Conservation (phyloP, 2,888 invertebrate genomes). For the Sclerodermus sp. region DNA sequence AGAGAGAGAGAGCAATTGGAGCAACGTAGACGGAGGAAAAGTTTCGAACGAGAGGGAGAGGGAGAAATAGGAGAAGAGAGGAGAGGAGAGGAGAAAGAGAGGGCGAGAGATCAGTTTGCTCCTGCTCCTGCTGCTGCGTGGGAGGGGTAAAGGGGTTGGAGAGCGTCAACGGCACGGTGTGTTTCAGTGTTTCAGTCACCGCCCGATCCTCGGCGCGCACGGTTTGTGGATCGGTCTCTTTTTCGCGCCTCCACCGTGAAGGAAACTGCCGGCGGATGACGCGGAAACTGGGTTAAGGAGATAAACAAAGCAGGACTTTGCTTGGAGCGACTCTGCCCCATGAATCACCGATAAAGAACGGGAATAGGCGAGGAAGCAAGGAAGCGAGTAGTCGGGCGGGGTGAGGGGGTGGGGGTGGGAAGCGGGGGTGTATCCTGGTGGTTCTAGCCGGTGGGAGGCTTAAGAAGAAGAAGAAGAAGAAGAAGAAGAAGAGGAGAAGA, state of each 20-base stretch:
- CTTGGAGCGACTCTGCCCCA: too few relatives aligned
- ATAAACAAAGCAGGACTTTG: not conserved
- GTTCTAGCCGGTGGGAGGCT: too few relatives aligned
- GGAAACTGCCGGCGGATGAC: too few relatives aligned
- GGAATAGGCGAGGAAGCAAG: not conserved
- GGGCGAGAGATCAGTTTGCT: slow-evolving; percentile 3
- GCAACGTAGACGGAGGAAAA: not conserved
- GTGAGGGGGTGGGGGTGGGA: too few relatives aligned
- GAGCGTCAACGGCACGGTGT: not conserved
- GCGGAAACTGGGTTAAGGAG: not conserved
- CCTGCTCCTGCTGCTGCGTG: too few relatives aligned
- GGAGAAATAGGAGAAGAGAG: slow-evolving; percentile 10
- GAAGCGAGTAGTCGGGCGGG: not conserved
- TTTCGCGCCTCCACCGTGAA: slow-evolving; percentile 14
- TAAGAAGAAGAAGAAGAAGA: too few relatives aligned
- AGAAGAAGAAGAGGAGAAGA: too few relatives aligned
- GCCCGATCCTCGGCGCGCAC: slow-evolving; percentile 56
- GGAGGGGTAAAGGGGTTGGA: too few relatives aligned
- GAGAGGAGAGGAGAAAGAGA: slow-evolving; percentile 10
- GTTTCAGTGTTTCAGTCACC: slow-evolving; percentile 47
- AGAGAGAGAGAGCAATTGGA: slow-evolving; percentile 10
- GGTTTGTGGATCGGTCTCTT: slow-evolving; percentile 32
- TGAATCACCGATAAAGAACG: too few relatives aligned
- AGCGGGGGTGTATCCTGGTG: too few relatives aligned
- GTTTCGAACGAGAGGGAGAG: not conserved